Evolutionary conservation across 1,140 invertebrate genomes (phyloP), one percentile per base, ranked within the genome.

Genomic region (Pseudomyrmex pallidus): DNA sequence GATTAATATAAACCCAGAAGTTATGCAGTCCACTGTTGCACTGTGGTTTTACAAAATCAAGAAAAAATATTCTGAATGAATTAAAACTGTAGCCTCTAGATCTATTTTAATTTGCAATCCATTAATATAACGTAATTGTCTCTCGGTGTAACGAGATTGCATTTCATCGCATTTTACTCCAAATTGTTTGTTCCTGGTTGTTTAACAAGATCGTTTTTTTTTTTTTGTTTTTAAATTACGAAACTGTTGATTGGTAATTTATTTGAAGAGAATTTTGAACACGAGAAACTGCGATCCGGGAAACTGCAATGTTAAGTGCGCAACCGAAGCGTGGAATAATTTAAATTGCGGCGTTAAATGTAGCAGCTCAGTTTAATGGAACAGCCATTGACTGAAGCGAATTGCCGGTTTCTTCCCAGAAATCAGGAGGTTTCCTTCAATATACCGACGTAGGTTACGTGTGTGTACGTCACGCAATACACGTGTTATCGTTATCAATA

Each of bases 301-400:
- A 64, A 46, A 46, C 54, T 12, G n/a, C 4, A 15, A n/a, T 46
- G 12, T 61, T 9, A 25, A 62, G 15, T 9, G 22, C 4, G 15
- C 10, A n/a, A 59, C 15, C 48, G 1, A 17, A 78, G 70, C 48
- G 48, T 20, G 35, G 35, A 35, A 35, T 35, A 48, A 68, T 68
- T 78, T 25, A 25, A 70, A 48, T 78, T 48, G 20, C 20, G 15
- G 9, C 20, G 15, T 70, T 78, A 50, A 77, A 56, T 46, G 2
- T 67, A 54, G 35, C 62, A 52, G 17, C 44, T 17, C 35, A 35
- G 7, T 3, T 66, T n/a, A 57, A 22, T 25, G 4, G 44, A 44
- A 25, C 35, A n/a, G 35, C 17, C 10, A 35, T 63, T 35, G 67
- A 5, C 2, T 17, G 35, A 70, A 78, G 20, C 44, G 17, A 54